A percentile compares a stretch with the other conserved stretches of the same genome.
These are phyloP conservation scores for Ornithoptera alexandrae DNA, from an alignment of 2,888 invertebrate genomes.

Conservation along the genomic window DNA sequence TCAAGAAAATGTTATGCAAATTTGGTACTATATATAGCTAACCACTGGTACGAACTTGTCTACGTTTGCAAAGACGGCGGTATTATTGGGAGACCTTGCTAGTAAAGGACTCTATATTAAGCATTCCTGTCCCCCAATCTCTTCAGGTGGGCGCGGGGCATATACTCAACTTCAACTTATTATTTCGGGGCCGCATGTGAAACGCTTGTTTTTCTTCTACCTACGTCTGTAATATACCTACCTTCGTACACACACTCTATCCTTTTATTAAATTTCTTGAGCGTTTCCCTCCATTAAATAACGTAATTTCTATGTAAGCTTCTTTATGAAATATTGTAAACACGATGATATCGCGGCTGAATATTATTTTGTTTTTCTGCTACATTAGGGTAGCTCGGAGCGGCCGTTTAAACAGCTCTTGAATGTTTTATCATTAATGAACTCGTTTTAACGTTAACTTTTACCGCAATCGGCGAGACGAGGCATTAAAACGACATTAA, in stretches of 20 bases:
- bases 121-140: constrained; percentile 75
- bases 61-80: constrained; percentile 58
- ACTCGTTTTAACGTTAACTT: constrained; percentile 74
- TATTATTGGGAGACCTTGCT: constrained; percentile 74
- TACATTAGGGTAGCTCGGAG: constrained; percentile 18
- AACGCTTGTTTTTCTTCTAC: constrained; percentile 70
- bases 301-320: constrained; percentile 38
- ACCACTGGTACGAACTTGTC: constrained; percentile 43
- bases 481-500: constrained; percentile 73
- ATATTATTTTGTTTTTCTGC: constrained; percentile 25
- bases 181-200: constrained; percentile 68
- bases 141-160: constrained; percentile 70
- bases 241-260: constrained; percentile 61
- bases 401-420: constrained; percentile 43
- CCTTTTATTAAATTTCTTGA: constrained; percentile 68
- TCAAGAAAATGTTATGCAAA: constrained; percentile 23
- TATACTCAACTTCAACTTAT: constrained; percentile 75
- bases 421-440: constrained; percentile 58
- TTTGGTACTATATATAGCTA: constrained; percentile 29
- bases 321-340: constrained; percentile 29
- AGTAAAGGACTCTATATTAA: constrained; percentile 78
- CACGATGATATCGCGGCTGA: constrained; percentile 19
- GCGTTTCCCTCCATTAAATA: constrained; percentile 46
- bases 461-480: constrained; percentile 66
- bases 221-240: constrained; percentile 45